A percentile compares a stretch with the other conserved stretches of the same genome.
Evolutionary conservation across 2,797 vertebrate genomes (phyloP).

Genomic region (Graptemys geographica): DNA sequence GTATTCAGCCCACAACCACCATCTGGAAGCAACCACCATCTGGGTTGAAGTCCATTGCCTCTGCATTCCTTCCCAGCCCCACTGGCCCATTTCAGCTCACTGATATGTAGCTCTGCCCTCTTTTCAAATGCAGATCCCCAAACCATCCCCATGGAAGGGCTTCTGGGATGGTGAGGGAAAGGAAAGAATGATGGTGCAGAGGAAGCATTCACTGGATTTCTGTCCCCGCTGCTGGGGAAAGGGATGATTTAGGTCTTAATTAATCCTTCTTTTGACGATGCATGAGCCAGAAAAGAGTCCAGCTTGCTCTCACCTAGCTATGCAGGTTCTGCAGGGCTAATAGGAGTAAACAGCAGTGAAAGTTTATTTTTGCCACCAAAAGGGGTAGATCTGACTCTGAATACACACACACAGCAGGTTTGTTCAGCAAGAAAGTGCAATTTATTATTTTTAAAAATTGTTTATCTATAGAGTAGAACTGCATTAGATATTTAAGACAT

Average conservation of each 20-base stretch:
- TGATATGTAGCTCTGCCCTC: background rate
- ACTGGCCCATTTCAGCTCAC: background rate
- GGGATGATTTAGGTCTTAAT: background rate
- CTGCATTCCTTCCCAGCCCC: background rate
- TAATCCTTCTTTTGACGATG: background rate
- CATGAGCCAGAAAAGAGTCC: background rate
- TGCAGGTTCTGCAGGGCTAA: background rate
- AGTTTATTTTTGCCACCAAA: background rate
- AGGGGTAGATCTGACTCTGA: background rate
- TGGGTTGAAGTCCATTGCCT: background rate
- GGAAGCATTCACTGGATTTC: background rate
- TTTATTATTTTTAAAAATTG: background rate
- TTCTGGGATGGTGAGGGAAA: background rate
- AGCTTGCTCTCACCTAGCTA: background rate
- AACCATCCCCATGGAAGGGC: background rate
- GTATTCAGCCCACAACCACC: background rate
- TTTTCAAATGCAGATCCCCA: background rate
- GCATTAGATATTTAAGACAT: background rate
- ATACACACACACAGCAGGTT: constrained; percentile 8
- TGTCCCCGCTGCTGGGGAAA: background rate
- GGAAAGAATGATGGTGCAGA: background rate
- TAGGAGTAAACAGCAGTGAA: background rate
- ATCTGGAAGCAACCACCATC: background rate
- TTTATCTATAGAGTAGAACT: background rate
- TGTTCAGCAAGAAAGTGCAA: constrained; percentile 3